phyloP scores from a whole-genome alignment of 2,888 invertebrate genomes.

The Ametastegia equiseti region DNA sequence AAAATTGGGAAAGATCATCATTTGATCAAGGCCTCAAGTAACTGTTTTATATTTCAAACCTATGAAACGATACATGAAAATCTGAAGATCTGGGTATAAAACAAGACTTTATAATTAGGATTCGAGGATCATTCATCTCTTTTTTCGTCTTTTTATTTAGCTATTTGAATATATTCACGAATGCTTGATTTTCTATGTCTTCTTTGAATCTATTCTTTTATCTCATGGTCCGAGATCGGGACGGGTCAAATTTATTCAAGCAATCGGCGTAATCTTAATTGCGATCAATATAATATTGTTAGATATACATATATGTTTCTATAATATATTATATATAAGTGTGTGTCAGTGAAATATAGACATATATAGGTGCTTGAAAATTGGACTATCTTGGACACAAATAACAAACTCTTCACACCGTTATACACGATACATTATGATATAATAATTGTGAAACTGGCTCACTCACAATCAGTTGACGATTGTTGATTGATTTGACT shows the following conservation, averaged over 20 bases:
- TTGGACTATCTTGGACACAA: background rate
- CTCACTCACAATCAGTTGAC: background rate
- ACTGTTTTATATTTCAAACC: background rate
- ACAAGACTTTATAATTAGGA: background rate
- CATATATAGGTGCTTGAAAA: background rate
- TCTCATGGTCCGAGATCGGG: conserved; percentile 9
- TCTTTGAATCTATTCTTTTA: background rate
- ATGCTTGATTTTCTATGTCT: too few relatives aligned
- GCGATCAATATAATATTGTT: background rate
- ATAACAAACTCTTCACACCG: background rate
- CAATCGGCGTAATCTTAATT: conserved; percentile 8
- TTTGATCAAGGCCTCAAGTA: background rate
- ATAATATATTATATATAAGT: too few relatives aligned
- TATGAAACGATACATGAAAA: background rate
- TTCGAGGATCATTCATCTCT: background rate
- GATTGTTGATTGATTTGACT: too few relatives aligned
- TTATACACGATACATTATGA: too few relatives aligned
- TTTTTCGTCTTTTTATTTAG: background rate
- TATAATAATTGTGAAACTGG: background rate
- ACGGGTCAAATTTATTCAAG: conserved; percentile 27
- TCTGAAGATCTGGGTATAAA: background rate
- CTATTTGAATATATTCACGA: too few relatives aligned
- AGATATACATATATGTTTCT: too few relatives aligned
- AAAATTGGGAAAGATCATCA: background rate
- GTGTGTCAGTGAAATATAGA: too few relatives aligned